Percentiles rank a stretch among this genome's conserved stretches.
Evolutionary conservation across 2,888 invertebrate genomes (phyloP).

Genomic region (Calliphora vomitoria): DNA sequence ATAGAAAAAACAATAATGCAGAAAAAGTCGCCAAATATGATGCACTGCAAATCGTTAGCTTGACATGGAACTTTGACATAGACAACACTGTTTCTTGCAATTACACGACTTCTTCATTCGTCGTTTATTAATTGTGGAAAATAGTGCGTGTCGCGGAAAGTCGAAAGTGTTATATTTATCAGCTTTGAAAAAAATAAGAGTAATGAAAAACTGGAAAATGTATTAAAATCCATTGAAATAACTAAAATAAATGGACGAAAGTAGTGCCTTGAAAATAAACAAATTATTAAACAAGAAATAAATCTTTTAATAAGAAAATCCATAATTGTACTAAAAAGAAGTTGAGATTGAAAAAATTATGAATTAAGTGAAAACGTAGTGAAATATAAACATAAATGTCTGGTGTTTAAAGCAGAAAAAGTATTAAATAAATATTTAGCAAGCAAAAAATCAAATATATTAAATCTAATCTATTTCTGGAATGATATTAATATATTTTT

Average conservation of each 20-base stretch:
- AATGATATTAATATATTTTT: slow-evolving; percentile 38
- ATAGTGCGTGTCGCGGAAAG: slow-evolving; percentile 43
- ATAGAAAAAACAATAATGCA: background rate
- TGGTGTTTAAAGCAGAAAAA: background rate
- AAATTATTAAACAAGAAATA: slow-evolving; percentile 3
- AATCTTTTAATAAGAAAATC: slow-evolving; percentile 30
- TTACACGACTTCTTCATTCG: slow-evolving; percentile 66
- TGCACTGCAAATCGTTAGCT: background rate
- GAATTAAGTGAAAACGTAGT: slow-evolving; percentile 41
- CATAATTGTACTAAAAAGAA: slow-evolving; percentile 8
- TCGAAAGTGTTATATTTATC: slow-evolving; percentile 29
- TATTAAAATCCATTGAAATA: slow-evolving; percentile 21
- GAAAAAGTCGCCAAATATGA: background rate
- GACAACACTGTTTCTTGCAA: slow-evolving; percentile 55
- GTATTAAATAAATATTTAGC: slow-evolving; percentile 28
- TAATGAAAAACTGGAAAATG: slow-evolving; percentile 36
- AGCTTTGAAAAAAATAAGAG: slow-evolving; percentile 19
- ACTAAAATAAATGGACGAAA: slow-evolving; percentile 18
- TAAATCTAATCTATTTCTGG: slow-evolving; percentile 22
- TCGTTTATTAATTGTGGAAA: slow-evolving; percentile 54
- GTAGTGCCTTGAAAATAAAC: slow-evolving; percentile 57
- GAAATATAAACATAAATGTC: slow-evolving; percentile 45
- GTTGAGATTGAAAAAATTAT: slow-evolving; percentile 7
- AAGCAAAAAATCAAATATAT: slow-evolving; percentile 5
- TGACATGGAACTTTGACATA: background rate